Conservation (phyloP, 2,113 vertebrate genomes). For the Felis catus region F.catus_Fca126_mat1.0 CM031423.1:83547001-83547500, state of each 20-base stretch:
- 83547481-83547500: not conserved
- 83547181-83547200: not conserved
- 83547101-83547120: not conserved
- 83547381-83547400: too few relatives aligned
- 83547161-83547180: not conserved
- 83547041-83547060: constrained; percentile 23
- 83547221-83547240: not conserved
- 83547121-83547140: constrained; percentile 32
- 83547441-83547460: too few relatives aligned
- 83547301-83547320: too few relatives aligned
- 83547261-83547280: not conserved
- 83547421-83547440: too few relatives aligned
- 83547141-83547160: not conserved
- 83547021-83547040: constrained; percentile 26
- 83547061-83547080: constrained; percentile 55
- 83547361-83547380: too few relatives aligned
- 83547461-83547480: too few relatives aligned
- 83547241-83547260: not conserved
- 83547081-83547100: constrained; percentile 56
- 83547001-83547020: constrained; percentile 17
- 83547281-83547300: too few relatives aligned
- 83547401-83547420: too few relatives aligned
- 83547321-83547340: too few relatives aligned
- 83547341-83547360: too few relatives aligned
- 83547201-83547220: not conserved